phyloP scores from a whole-genome alignment of 2,113 vertebrate genomes.

The Struthidea cinerea region DNA sequence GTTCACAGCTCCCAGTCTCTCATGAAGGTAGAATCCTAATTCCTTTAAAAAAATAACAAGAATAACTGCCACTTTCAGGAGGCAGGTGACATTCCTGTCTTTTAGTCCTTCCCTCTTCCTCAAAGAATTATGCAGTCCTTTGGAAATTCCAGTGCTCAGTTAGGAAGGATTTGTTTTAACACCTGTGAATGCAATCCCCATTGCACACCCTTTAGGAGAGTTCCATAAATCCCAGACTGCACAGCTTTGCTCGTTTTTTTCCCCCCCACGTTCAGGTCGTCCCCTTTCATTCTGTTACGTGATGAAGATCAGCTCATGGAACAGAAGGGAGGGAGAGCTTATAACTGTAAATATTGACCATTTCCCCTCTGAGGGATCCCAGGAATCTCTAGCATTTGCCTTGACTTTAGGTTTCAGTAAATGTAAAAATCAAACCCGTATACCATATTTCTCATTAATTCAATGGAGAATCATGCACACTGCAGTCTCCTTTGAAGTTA shows the following conservation, averaged over 20 bases:
- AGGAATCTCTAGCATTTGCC: not conserved
- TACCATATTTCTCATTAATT: not conserved
- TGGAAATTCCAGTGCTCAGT: not conserved
- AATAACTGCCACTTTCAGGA: not conserved
- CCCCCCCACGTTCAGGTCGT: fast-evolving
- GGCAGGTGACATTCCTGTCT: not conserved
- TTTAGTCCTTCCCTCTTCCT: not conserved
- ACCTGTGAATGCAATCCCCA: not conserved
- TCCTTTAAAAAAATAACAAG: not conserved
- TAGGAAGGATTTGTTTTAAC: not conserved
- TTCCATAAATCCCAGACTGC: not conserved
- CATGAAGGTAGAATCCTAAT: not conserved
- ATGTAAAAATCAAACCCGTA: not conserved
- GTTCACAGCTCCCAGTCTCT: not conserved
- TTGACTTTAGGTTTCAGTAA: not conserved
- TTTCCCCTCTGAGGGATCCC: not conserved
- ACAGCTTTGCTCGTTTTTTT: not conserved
- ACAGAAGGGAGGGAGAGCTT: not conserved
- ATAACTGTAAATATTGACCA: not conserved
- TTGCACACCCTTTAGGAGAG: not conserved
- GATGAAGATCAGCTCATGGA: not conserved
- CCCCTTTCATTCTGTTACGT: not conserved
- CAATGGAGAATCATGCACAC: not conserved
- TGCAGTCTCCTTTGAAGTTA: not conserved
- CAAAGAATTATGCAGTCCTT: not conserved